Percentiles rank a stretch among this genome's conserved stretches.
These are phyloP conservation scores for Pharmacophagus antenor DNA, from an alignment of 2,888 invertebrate species.

Conservation along the genomic window DNA sequence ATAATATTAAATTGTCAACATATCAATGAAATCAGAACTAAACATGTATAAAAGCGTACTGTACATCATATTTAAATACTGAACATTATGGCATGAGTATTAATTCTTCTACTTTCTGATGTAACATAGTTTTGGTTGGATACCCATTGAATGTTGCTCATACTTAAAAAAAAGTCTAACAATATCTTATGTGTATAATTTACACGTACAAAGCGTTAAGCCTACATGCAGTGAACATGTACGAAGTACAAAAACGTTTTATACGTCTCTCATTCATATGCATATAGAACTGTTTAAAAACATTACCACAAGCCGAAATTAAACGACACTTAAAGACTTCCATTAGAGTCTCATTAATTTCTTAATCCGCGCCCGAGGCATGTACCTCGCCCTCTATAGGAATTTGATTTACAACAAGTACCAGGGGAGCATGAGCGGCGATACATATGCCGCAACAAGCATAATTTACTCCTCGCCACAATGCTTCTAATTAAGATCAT, in stretches of 20 bases:
- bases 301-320: conserved; percentile 37
- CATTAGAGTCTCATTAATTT: conserved; percentile 75
- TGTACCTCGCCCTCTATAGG: conserved; percentile 47
- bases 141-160: too few relatives aligned
- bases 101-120: too few relatives aligned
- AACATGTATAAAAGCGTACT: too few relatives aligned
- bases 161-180: too few relatives aligned
- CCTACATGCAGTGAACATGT: too few relatives aligned
- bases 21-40: too few relatives aligned
- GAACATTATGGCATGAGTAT: too few relatives aligned
- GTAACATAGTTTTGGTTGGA: too few relatives aligned
- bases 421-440: conserved; percentile 40
- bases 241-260: not conserved
- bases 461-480: conserved; percentile 71
- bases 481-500: conserved; percentile 80
- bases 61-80: too few relatives aligned
- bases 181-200: too few relatives aligned
- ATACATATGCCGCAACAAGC: conserved; percentile 54
- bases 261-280: conserved; percentile 32
- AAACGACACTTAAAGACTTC: conserved; percentile 56
- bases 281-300: conserved; percentile 32
- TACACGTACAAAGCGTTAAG: too few relatives aligned
- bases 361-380: conserved; percentile 71
- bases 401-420: conserved; percentile 67
- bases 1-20: too few relatives aligned